Conservation (phyloP, 2,888 invertebrate species). For the Acronicta alni region DNA sequence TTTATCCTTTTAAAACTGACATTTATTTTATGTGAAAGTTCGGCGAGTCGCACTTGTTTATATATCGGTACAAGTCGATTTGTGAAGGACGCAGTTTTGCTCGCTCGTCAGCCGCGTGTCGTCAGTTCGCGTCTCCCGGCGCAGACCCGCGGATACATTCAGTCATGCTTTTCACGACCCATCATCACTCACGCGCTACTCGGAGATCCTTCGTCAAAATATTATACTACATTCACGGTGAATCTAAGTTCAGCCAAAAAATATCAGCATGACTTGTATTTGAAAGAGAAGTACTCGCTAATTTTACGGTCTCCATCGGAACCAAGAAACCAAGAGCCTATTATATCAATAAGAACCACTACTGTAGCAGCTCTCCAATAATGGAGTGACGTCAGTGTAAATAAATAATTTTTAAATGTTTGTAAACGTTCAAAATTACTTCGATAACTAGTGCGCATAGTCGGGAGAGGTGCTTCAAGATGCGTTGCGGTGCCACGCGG, state of each 20-base stretch:
- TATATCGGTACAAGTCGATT: slow-evolving; percentile 64
- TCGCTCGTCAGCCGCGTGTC: slow-evolving; percentile 22
- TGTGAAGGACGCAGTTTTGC: slow-evolving; percentile 30
- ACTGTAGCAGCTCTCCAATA: not conserved
- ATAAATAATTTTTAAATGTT: not conserved
- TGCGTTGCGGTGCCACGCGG: not conserved
- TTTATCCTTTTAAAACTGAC: slow-evolving; percentile 65
- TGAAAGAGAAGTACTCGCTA: not conserved
- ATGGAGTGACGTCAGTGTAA: not conserved
- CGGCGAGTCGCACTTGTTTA: slow-evolving; percentile 61
- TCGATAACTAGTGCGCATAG: not conserved
- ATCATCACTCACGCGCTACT: slow-evolving; percentile 30
- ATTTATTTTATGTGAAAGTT: slow-evolving; percentile 64
- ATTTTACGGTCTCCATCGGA: no score
- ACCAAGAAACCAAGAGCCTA: no score
- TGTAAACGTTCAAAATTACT: not conserved
- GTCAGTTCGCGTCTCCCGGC: not conserved
- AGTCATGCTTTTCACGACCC: slow-evolving; percentile 5
- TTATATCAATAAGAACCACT: no score
- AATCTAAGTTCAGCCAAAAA: no score
- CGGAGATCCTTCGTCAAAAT: no score
- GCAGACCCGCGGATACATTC: slow-evolving; percentile 13
- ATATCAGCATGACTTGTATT: slow-evolving; percentile 24
- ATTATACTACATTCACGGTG: no score
- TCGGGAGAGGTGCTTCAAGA: not conserved